phyloP scores from a whole-genome alignment of 2,888 invertebrate species.

The Brachylomia viminalis region DNA sequence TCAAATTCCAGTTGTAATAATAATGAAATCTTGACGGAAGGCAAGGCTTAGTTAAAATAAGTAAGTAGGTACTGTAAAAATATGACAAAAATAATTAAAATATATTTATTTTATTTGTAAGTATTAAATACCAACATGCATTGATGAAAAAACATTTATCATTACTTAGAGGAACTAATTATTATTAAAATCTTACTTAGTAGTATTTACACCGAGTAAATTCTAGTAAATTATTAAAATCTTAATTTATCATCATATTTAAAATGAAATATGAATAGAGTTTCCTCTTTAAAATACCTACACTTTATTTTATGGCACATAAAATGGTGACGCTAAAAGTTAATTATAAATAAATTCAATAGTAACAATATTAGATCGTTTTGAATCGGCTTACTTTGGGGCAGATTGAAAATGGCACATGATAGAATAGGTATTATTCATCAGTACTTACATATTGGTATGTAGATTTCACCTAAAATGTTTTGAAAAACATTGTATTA shows the following conservation, averaged over 20 bases:
- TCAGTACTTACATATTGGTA: background rate
- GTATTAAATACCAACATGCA: slow-evolving; percentile 62
- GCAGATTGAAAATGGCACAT: slow-evolving; percentile 5
- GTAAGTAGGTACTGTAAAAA: background rate
- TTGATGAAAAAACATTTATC: slow-evolving; percentile 40
- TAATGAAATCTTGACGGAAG: background rate
- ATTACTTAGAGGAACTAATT: slow-evolving; percentile 59
- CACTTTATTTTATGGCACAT: slow-evolving; percentile 53
- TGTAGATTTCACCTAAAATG: background rate
- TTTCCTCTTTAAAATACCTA: slow-evolving; percentile 28
- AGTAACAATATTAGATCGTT: slow-evolving; percentile 42
- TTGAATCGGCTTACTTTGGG: slow-evolving; percentile 2
- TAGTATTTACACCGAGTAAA: slow-evolving; percentile 70
- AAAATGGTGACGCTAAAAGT: slow-evolving; percentile 18
- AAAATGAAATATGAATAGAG: slow-evolving; percentile 3
- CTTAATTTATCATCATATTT: slow-evolving; percentile 13
- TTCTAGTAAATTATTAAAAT: slow-evolving; percentile 53
- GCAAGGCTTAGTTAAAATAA: background rate
- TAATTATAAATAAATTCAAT: slow-evolving; percentile 17
- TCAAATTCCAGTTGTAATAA: background rate
- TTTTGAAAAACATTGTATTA: slow-evolving; percentile 19
- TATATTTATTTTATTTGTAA: slow-evolving; percentile 57
- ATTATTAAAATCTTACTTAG: slow-evolving; percentile 48
- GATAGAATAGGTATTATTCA: background rate
- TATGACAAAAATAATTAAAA: slow-evolving; percentile 26